These are phyloP conservation scores for Palythoa grandis DNA, from an alignment of 92 coral and sea anemone genomes.

Conservation along the genomic window DNA sequence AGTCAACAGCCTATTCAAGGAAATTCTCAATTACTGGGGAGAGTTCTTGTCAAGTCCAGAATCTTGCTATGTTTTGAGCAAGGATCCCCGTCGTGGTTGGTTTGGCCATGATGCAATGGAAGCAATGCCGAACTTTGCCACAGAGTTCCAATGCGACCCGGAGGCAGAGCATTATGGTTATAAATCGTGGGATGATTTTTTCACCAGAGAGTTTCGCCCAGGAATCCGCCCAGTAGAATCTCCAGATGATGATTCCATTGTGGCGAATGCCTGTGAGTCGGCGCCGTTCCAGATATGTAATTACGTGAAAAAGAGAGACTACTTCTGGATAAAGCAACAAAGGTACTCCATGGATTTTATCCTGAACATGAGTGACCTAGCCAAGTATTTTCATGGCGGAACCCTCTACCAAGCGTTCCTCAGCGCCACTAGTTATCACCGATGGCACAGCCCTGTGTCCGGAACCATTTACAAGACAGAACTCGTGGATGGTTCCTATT, in stretches of 20 bases:
- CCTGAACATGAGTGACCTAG: conserved; percentile 49
- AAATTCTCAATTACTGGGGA: conserved; percentile 69
- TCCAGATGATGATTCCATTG: conserved; percentile 60
- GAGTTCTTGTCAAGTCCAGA: conserved; percentile 42
- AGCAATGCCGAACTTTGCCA: conserved; percentile 65
- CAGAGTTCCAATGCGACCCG: conserved; percentile 62
- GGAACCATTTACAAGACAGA: conserved; percentile 59
- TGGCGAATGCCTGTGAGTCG: conserved; percentile 77
- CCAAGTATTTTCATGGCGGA: conserved; percentile 68
- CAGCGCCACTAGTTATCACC: conserved; percentile 72
- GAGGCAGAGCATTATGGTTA: conserved; percentile 47
- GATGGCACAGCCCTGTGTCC: conserved; percentile 80
- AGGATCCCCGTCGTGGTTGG: conserved; percentile 58
- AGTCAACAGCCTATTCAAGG: conserved; percentile 63
- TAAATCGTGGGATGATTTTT: conserved; percentile 74
- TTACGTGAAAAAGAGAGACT: conserved; percentile 50
- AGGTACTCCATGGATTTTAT: conserved; percentile 67
- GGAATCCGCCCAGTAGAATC: conserved; percentile 66
- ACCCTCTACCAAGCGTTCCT: conserved; percentile 73
- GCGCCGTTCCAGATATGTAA: conserved; percentile 58
- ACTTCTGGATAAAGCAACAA: conserved; percentile 64
- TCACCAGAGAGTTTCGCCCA: conserved; percentile 65
- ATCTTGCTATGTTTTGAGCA: conserved; percentile 52
- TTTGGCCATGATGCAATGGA: conserved; percentile 64
- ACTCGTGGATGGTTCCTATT: conserved; percentile 71